Base-by-base conservation (phyloP, 2,113 vertebrate genomes). In the Brachionichthys hirsutus region DNA sequence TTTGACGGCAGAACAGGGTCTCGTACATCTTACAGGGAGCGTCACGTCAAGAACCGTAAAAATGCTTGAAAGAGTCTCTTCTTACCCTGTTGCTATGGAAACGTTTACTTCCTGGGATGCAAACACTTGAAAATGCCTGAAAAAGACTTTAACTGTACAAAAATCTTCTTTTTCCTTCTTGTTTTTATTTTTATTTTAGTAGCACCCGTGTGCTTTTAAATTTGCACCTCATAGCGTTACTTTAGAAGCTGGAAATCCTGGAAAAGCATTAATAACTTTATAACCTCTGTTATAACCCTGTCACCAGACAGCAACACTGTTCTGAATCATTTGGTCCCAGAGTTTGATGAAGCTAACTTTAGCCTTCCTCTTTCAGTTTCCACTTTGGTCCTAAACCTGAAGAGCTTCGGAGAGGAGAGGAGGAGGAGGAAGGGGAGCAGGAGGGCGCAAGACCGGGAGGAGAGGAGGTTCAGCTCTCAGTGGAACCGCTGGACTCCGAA, bases 71-170 rank as follows among this genome's bases (percentile, higher is more conserved):
- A 54, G 19, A 47, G 55, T 73, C 57, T 49, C 10, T 62, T 50
- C 75, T 73, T 76, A 87, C 83, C 82, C 80, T 78, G 86, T 89
- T 82, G 78, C 77, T 75, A 77, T 70, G 76, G 46, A 88, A 85
- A 85, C 74, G 58, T 65, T 20, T 65, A 49, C 44, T 34, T 61
- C 45, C 49, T 20, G 3, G 38, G 61, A 54, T 85, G 84, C 70
- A 88, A 84, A 84, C 59, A 72, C 66, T 74, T 78, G 53, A 78
- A 77, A 82, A 80, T 40, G 46, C 52, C 58, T 76, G 55, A 61
- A 84, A 86, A 88, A 85, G 45, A 67, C 22, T 70, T 77, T 43
- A 82, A 77, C 77, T 80, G 65, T 88, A 83, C 70, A 84, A 84
- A 87, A 85, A n/a, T n/a, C n/a, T n/a, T 70, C 58, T 50, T 24